phyloP scores from a whole-genome alignment of 2,797 vertebrate genomes.

The Gephyroberyx darwinii region DNA sequence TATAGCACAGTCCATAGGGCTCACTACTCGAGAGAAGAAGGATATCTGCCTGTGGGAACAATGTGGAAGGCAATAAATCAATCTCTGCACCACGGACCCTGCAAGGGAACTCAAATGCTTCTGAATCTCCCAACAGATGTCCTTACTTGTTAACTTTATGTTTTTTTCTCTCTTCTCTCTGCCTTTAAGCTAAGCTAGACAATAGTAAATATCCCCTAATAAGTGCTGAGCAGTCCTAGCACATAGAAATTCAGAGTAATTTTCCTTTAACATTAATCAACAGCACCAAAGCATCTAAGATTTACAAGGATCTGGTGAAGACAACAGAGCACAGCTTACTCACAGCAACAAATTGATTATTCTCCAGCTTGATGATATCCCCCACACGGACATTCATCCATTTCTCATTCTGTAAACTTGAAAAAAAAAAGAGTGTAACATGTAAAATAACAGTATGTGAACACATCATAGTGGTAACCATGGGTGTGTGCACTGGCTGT shows the following conservation, averaged over 20 bases:
- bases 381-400: conserved; percentile 86
- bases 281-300: too few species aligned
- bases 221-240: not conserved
- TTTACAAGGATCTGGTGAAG: not conserved
- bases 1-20: conserved; percentile 87
- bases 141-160: not conserved
- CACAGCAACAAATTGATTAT: conserved; percentile 90
- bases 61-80: conserved; percentile 39
- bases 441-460: not conserved
- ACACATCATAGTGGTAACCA: not conserved
- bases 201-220: not conserved
- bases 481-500: conserved; percentile 1
- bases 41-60: conserved; percentile 84
- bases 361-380: conserved; percentile 86
- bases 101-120: not conserved
- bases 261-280: too few species aligned
- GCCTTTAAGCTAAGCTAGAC: not conserved
- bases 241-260: not conserved
- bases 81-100: conserved; percentile 14
- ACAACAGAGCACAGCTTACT: conserved; percentile 64
- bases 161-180: not conserved
- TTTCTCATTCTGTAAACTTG: conserved; percentile 85
- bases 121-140: conserved; percentile 3
- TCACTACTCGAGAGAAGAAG: conserved; percentile 90
- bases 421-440: conserved; percentile 22